A percentile compares a stretch with the other conserved stretches of the same genome.
Conservation (phyloP, 2,797 vertebrate species). For the Pangasius sanitwongsei region DNA sequence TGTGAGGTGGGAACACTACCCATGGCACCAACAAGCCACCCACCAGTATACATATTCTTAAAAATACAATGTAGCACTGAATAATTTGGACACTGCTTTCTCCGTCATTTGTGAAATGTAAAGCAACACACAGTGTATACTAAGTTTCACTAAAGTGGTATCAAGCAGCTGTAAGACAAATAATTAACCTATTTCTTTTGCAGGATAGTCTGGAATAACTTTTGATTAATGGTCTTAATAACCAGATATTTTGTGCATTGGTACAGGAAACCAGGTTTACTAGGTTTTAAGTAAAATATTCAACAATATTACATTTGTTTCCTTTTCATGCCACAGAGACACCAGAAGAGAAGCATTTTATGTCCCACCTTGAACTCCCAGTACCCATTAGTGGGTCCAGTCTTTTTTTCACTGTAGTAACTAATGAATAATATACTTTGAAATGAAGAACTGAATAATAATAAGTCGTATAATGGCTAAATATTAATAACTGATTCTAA, state of each 20-base stretch:
- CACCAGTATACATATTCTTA: neutral
- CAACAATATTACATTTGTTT: neutral
- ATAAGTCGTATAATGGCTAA: neutral
- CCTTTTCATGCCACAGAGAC: neutral
- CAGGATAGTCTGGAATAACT: neutral
- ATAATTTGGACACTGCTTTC: neutral
- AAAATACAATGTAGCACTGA: neutral
- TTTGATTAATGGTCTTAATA: neutral
- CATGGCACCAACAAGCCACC: neutral
- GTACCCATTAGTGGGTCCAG: too few relatives aligned
- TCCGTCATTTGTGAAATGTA: neutral
- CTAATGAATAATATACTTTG: neutral
- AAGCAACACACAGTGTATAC: neutral
- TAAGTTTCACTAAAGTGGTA: neutral
- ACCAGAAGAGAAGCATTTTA: neutral
- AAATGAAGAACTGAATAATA: neutral
- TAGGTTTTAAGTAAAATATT: neutral
- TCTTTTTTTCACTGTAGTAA: neutral
- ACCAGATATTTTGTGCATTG: neutral
- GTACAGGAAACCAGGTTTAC: neutral
- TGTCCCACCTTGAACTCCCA: neutral
- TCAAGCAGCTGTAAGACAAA: neutral
- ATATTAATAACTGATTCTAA: neutral
- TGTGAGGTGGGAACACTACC: neutral
- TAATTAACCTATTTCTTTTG: neutral